Percentiles rank a stretch among this genome's conserved stretches.
phyloP scores from a whole-genome alignment of 1,140 invertebrate species.

The Adoxophyes honmai region DNA sequence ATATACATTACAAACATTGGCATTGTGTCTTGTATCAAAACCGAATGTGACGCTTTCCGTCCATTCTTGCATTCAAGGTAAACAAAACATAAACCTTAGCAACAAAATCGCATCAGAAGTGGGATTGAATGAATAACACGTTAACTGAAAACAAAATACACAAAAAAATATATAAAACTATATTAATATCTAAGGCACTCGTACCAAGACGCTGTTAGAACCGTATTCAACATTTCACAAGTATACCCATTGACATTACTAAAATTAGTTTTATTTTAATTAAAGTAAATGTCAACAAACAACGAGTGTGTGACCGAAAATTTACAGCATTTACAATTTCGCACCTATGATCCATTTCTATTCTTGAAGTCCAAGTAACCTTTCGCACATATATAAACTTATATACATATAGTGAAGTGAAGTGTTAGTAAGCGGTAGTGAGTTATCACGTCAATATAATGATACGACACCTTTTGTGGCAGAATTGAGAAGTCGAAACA shows the following conservation, averaged over 20 bases:
- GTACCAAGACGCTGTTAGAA: constrained; percentile 75
- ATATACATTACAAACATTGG: no score
- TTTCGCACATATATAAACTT: constrained; percentile 34
- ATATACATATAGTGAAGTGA: constrained; percentile 44
- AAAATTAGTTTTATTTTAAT: background rate
- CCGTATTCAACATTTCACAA: constrained; percentile 44
- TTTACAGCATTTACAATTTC: constrained; percentile 67
- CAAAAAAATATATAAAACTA: constrained; percentile 26
- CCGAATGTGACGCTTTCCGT: no score
- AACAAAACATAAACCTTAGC: no score
- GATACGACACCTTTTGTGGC: background rate
- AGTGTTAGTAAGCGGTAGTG: constrained; percentile 60
- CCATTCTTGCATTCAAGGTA: no score
- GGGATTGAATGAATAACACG: constrained; percentile 10
- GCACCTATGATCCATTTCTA: constrained; percentile 71
- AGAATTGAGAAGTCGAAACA: background rate
- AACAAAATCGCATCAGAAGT: no score
- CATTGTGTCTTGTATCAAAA: no score
- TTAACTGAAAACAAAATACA: constrained; percentile 23
- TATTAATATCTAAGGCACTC: constrained; percentile 68
- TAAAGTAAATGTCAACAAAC: constrained; percentile 28
- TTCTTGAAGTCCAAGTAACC: constrained; percentile 75
- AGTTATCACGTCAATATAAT: constrained; percentile 6
- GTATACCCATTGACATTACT: constrained; percentile 30
- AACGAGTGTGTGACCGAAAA: constrained; percentile 41